These are phyloP conservation scores for Sciurus niger DNA, from an alignment of 2,113 vertebrate genomes.

Conservation along the genomic window DNA sequence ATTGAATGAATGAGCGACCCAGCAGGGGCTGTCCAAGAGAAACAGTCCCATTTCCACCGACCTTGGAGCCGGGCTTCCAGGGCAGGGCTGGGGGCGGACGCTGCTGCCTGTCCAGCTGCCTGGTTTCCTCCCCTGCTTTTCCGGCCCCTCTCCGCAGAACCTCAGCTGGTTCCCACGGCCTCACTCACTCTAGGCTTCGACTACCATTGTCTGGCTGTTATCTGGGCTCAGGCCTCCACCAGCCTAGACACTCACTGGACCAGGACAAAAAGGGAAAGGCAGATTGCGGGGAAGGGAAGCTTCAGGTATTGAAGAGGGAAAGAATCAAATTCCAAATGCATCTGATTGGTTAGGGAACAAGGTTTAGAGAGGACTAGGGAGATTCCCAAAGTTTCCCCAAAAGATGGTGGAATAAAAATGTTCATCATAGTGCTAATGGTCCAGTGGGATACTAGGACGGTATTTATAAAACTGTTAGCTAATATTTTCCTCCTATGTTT, in stretches of 20 bases:
- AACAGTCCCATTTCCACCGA: constrained; percentile 73
- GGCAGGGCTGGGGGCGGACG: constrained; percentile 67
- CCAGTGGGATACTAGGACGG: too few species aligned
- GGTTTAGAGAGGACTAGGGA: neutral
- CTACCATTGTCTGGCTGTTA: constrained; percentile 46
- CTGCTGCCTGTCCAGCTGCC: constrained; percentile 52
- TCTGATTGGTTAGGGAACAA: neutral
- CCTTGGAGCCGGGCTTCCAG: constrained; percentile 74
- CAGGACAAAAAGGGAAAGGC: neutral
- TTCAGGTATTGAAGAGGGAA: neutral
- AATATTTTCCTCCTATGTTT: neutral
- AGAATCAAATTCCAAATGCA: neutral
- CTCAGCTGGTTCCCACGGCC: constrained; percentile 64
- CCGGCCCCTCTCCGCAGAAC: constrained; percentile 62
- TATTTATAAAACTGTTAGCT: neutral
- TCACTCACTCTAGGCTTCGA: neutral
- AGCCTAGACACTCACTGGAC: neutral
- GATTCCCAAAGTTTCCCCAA: neutral
- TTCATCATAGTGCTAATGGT: neutral
- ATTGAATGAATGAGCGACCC: constrained; percentile 74
- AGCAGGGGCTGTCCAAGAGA: constrained; percentile 76
- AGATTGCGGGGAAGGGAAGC: neutral
- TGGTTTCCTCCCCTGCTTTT: constrained; percentile 51
- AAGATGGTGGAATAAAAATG: neutral
- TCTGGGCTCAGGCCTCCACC: neutral